Conservation (phyloP, 2,797 vertebrate species). For the Chelonia mydas region DNA sequence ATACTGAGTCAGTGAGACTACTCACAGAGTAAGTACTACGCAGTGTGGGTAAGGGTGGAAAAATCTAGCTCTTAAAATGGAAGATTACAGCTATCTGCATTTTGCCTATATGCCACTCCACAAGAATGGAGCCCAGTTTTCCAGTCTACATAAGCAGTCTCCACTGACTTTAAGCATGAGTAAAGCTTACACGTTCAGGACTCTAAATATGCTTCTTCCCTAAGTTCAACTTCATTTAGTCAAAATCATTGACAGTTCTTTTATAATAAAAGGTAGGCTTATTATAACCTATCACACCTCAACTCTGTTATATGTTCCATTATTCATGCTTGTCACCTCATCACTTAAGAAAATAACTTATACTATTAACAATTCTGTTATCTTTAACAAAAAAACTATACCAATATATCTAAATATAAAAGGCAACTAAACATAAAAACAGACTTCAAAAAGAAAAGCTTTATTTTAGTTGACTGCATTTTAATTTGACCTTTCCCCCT, state of each 20-base stretch:
- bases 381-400: neutral
- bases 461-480: neutral
- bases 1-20: neutral
- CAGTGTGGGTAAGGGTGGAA: neutral
- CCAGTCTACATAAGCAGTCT: neutral
- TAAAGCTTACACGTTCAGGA: neutral
- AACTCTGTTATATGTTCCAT: neutral
- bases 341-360: neutral
- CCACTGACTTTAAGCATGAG: neutral
- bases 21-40: neutral
- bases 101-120: neutral
- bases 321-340: neutral
- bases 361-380: neutral
- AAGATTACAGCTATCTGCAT: neutral
- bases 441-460: neutral
- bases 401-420: conserved; percentile 12
- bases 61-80: neutral
- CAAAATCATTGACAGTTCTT: neutral
- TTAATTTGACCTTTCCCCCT: neutral
- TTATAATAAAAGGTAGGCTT: neutral
- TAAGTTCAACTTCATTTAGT: neutral
- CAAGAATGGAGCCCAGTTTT: neutral
- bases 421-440: neutral
- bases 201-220: neutral
- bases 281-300: neutral